phyloP scores from a whole-genome alignment of 2,113 vertebrate species.

The Furnarius figulus region DNA sequence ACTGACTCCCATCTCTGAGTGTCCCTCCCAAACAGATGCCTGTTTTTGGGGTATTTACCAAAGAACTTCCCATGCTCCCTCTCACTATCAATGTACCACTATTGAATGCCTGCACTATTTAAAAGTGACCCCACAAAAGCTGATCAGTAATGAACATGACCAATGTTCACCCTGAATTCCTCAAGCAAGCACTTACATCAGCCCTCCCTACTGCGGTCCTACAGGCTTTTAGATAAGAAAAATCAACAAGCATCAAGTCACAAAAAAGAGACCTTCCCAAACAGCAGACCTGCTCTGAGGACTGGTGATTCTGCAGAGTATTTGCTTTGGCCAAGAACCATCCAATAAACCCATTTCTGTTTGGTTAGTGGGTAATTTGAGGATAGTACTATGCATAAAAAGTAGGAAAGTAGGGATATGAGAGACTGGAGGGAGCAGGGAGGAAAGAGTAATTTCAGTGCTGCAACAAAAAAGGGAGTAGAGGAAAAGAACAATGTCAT shows the following conservation, averaged over 20 bases:
- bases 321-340: neutral
- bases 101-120: neutral
- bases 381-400: neutral
- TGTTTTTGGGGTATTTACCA: neutral
- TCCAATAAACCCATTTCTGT: neutral
- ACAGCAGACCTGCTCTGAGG: neutral
- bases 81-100: neutral
- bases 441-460: neutral
- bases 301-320: neutral
- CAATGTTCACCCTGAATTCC: neutral
- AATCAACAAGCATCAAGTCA: neutral
- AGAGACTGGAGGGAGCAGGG: neutral
- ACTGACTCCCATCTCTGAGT: fast-evolving
- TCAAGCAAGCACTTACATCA: neutral
- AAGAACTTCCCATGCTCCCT: neutral
- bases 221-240: neutral
- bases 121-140: neutral
- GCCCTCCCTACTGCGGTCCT: neutral
- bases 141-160: neutral
- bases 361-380: neutral
- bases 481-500: fast-evolving
- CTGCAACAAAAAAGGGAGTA: neutral
- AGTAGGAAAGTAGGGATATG: neutral
- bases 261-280: neutral
- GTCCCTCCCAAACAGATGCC: neutral